Conservation (phyloP, 2,797 vertebrate genomes). For the Botia kubotai region DNA sequence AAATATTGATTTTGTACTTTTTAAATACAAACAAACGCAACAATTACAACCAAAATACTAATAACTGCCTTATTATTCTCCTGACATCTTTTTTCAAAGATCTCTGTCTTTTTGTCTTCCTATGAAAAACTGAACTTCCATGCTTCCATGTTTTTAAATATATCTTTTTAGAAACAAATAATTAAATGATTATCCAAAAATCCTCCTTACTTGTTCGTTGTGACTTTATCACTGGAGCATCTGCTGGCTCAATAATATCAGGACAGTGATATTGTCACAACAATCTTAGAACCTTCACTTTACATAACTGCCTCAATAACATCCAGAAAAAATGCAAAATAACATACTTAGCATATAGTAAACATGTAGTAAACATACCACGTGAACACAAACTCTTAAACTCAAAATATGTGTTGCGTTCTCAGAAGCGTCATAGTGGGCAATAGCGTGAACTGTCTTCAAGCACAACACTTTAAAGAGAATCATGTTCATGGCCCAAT, state of each 20-base stretch:
- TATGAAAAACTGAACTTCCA: not conserved
- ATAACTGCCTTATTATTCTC: not conserved
- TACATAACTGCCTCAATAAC: not conserved
- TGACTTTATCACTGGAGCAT: slow-evolving; percentile 49
- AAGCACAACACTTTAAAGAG: not conserved
- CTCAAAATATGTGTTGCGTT: not conserved
- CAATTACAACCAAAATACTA: not conserved
- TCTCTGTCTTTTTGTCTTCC: not conserved
- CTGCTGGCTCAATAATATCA: not conserved
- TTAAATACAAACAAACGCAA: not conserved
- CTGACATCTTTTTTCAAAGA: not conserved
- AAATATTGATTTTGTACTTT: not conserved
- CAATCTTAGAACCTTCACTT: not conserved
- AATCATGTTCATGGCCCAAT: too few species aligned
- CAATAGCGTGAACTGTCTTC: not conserved
- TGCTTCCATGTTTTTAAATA: not conserved
- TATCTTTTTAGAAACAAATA: slow-evolving; percentile 41
- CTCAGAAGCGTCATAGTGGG: not conserved
- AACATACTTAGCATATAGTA: not conserved
- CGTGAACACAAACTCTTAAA: not conserved
- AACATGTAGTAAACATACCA: not conserved
- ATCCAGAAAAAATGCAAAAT: slow-evolving; percentile 1
- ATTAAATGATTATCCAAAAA: slow-evolving; percentile 51
- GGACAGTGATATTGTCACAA: slow-evolving; percentile 6
- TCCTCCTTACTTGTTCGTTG: slow-evolving; percentile 48